Evolutionary conservation across 2,797 vertebrate genomes (phyloP).

Genomic region (Gouania willdenowi): DNA sequence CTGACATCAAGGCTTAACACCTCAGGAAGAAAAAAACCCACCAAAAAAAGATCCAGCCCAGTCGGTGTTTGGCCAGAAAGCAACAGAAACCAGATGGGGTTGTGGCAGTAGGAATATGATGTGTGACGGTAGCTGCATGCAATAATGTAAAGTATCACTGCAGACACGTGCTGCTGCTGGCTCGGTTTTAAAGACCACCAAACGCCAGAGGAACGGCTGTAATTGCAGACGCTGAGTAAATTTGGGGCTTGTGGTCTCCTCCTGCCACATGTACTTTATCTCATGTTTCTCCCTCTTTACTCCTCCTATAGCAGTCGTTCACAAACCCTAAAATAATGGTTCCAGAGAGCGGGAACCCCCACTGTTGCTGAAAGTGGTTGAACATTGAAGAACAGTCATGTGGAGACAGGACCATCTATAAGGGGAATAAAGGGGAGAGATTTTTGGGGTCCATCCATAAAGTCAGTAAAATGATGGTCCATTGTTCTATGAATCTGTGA

Average conservation of each 20-base stretch:
- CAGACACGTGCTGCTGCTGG: constrained; percentile 39
- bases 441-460: no score
- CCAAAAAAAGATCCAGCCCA: constrained; percentile 22
- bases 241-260: constrained; percentile 47
- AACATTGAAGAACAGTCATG: no score
- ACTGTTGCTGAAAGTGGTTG: no score
- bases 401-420: constrained; percentile 22
- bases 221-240: constrained; percentile 45
- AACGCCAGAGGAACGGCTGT: constrained; percentile 27
- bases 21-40: constrained; percentile 28
- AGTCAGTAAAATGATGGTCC: no score
- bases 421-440: no score
- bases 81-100: constrained; percentile 59
- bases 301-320: constrained; percentile 1
- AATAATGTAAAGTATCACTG: constrained; percentile 42
- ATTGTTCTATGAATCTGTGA: no score
- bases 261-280: constrained; percentile 40
- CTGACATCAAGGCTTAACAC: constrained; percentile 40
- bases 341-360: no score
- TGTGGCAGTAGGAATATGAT: constrained; percentile 20
- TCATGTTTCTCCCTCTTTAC: constrained; percentile 23
- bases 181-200: constrained; percentile 42
- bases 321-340: no score
- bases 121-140: constrained; percentile 14
- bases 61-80: constrained; percentile 26